These are phyloP conservation scores for Tragopan temminckii DNA, from an alignment of 2,797 vertebrate genomes.

Conservation along the genomic window DNA sequence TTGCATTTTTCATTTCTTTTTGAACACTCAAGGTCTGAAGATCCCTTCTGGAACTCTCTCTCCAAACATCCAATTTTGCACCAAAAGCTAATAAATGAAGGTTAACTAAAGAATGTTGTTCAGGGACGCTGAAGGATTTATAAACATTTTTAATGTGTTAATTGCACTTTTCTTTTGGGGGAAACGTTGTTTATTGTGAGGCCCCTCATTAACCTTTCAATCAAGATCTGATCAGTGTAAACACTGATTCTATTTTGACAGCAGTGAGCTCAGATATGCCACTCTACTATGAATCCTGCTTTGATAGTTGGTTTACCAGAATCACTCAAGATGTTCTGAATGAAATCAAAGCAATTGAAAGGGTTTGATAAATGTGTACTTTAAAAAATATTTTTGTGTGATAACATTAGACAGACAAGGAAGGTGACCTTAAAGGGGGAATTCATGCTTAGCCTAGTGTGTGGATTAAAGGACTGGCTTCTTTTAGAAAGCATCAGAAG, in stretches of 20 bases:
- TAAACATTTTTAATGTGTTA: slow-evolving; percentile 66
- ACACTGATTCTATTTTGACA: slow-evolving; percentile 21
- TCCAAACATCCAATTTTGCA: slow-evolving; percentile 15
- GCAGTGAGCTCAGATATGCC: background rate
- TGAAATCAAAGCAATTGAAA: slow-evolving; percentile 47
- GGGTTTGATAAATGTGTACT: slow-evolving; percentile 38
- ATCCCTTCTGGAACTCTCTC: slow-evolving; percentile 37
- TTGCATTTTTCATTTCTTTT: background rate
- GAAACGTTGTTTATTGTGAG: slow-evolving; percentile 51
- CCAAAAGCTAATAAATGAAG: slow-evolving; percentile 59
- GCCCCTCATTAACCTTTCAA: slow-evolving; percentile 27
- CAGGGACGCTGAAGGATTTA: slow-evolving; percentile 62
- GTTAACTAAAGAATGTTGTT: slow-evolving; percentile 54
- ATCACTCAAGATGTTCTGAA: slow-evolving; percentile 14
- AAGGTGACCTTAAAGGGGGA: slow-evolving; percentile 63
- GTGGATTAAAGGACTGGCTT: slow-evolving; percentile 35
- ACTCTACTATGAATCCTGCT: background rate
- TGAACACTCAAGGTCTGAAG: slow-evolving; percentile 12
- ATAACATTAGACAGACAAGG: slow-evolving; percentile 43
- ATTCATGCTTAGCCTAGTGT: slow-evolving; percentile 32
- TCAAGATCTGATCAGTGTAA: background rate
- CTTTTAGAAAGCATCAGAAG: slow-evolving; percentile 54
- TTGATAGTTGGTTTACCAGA: slow-evolving; percentile 29
- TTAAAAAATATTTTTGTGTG: slow-evolving; percentile 45
- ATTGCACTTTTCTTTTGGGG: slow-evolving; percentile 52